Percentiles rank a stretch among this genome's conserved stretches.
These are phyloP conservation scores for Amphiprion clarkii DNA, from an alignment of 2,797 vertebrate genomes.

Conservation along the genomic window DNA sequence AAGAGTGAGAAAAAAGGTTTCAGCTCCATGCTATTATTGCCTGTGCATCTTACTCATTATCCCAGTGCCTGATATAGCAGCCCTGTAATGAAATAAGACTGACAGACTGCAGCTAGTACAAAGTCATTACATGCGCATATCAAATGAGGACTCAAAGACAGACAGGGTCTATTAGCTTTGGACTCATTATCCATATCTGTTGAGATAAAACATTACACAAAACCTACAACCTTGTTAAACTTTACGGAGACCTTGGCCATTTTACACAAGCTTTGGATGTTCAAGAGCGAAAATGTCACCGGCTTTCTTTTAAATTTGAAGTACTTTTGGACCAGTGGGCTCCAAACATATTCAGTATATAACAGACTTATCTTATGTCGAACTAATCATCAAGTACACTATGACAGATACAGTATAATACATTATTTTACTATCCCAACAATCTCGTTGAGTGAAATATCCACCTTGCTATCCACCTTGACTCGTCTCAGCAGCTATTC, in stretches of 20 bases:
- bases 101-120: constrained; percentile 61
- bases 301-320: constrained; percentile 28
- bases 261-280: constrained; percentile 29
- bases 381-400: constrained; percentile 6
- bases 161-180: constrained; percentile 55
- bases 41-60: constrained; percentile 49
- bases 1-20: constrained; percentile 28
- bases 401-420: constrained; percentile 13
- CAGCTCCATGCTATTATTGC: constrained; percentile 32
- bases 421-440: constrained; percentile 30
- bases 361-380: constrained; percentile 27
- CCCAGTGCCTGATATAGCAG: constrained; percentile 50
- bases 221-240: constrained; percentile 52
- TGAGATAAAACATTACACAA: constrained; percentile 56
- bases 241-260: constrained; percentile 38
- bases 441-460: constrained; percentile 41
- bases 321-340: not conserved
- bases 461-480: constrained; percentile 56
- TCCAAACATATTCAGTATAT: constrained; percentile 8
- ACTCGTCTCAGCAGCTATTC: constrained; percentile 39
- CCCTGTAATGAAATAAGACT: constrained; percentile 64
- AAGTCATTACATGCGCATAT: constrained; percentile 66
- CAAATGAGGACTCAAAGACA: constrained; percentile 54
- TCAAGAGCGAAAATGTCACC: constrained; percentile 21
- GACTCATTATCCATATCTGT: constrained; percentile 56